Evolutionary conservation across 1,140 invertebrate genomes (phyloP), one percentile per base, ranked within the genome.

Genomic region (Augochlora pura): DNA sequence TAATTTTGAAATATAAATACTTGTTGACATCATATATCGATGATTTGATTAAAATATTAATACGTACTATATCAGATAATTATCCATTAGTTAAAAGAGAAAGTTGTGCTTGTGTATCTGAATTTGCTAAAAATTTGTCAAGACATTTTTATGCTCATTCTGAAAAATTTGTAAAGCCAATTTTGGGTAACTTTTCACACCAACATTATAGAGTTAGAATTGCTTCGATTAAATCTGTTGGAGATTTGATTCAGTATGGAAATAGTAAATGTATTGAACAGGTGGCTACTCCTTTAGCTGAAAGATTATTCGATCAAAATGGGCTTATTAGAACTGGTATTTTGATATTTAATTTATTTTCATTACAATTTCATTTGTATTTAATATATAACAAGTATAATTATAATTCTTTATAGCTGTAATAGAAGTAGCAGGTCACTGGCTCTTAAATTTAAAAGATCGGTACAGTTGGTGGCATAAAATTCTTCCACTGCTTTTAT

Each of bases 121-220:
- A 94, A 66, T 83, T 98, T 18, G 94, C 96, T 0, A 94, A 93
- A 52, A 91, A 94, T n/a, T 87, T 96, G 14, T 93, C 95, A n/a
- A 93, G 93, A 79, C 93, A 96, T 88, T 96, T 98, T 90, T 96
- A 97, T 86, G 93, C 95, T 60, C 95, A 95, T 81, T 96, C 96
- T 0, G 96, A 97, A 83, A 93, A 91, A 59, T 93, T 97, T 69
- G 94, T 97, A 0, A 95, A 96, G 86, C 96, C 97, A 16, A 91
- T 98, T 0, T 88, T 97, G 23, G 91, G 91, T 38, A 95, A 96
- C 88, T 94, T 98, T 81, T 93, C 94, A 64, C 97, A 98, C 91
- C 97, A 97, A 87, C 97, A 97, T 91, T 97, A 95, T 65, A 95
- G 94, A 93, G 95, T 98, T 60, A 92, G 97, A 82, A 94, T 96